Evolutionary conservation across 2,888 invertebrate species (phyloP), one percentile per base, ranked within the genome.

Genomic region (Acanthosepion pharaonis): DNA sequence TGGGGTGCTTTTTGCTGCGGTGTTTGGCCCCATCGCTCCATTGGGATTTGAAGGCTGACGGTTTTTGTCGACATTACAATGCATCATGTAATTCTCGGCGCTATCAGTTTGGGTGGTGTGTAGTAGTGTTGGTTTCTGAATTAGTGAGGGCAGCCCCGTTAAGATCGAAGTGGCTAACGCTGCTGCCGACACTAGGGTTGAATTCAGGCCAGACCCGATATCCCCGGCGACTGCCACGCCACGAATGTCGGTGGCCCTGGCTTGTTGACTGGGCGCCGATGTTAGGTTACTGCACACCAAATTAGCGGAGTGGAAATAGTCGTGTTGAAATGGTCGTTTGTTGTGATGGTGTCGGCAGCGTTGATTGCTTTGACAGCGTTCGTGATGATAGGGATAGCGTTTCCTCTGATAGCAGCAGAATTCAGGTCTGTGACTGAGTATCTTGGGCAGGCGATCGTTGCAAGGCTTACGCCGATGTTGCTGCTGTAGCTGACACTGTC

Each of bases 251-350:
- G 23, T 48, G 48, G n/a, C 18, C 78, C 78, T 78, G 1, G n/a
- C n/a, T 78, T 78, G 78, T n/a, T 78, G n/a, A n/a, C 78, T n/a
- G 78, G 5, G n/a, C 4, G 78, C n/a, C n/a, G 78, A 78, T 11
- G n/a, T 78, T 78, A 78, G n/a, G 78, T 78, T 78, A 78, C 78
- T 78, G 78, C 78, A 78, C 78, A 78, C 78, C n/a, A 78, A 23
- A 78, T 18, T n/a, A n/a, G 78, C 78, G n/a, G 78, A n/a, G n/a
- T 33, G 59, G 20, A 23, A 20, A 59, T 59, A 11, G 78, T 78
- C n/a, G 78, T 78, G 6, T 2, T n/a, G n/a, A 1, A n/a, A 15
- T n/a, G 15, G 78, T 78, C 78, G 78, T 11, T 92, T 6, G 0
- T 51, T 23, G 92, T 48, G 25, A 5, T 15, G 25, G 92, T 48